phyloP scores from a whole-genome alignment of 2,888 invertebrate genomes.

The Rotaria macrura region DNA sequence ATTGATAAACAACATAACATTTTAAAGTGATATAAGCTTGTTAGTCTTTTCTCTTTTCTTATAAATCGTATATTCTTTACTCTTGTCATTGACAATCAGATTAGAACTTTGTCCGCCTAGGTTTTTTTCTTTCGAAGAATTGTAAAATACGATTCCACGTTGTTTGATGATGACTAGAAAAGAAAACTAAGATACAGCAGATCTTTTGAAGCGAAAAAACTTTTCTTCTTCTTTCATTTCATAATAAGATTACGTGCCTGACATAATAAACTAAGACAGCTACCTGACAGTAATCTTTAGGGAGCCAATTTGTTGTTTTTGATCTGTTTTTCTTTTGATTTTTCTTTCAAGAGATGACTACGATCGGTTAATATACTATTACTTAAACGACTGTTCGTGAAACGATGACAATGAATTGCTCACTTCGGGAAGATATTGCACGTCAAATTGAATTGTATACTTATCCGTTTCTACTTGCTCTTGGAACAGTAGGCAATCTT shows the following conservation, averaged over 20 bases:
- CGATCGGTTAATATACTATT: background rate
- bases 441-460: background rate
- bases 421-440: background rate
- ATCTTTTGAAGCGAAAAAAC: background rate
- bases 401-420: background rate
- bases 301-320: background rate
- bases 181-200: background rate
- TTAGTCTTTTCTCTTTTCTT: background rate
- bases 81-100: background rate
- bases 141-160: background rate
- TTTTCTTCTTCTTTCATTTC: background rate
- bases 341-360: background rate
- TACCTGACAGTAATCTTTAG: background rate
- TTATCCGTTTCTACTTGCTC: background rate
- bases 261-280: background rate
- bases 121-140: background rate
- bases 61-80: background rate
- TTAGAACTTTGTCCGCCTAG: background rate
- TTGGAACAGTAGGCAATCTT: background rate
- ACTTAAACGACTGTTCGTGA: background rate
- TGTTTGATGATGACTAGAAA: background rate
- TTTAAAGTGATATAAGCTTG: background rate
- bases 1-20: background rate
- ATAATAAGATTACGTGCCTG: background rate
- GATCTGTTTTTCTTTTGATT: background rate